Evolutionary conservation across 2,113 vertebrate species (phyloP), one percentile per base, ranked within the genome.

Genomic region (Jaculus jaculus): DNA sequence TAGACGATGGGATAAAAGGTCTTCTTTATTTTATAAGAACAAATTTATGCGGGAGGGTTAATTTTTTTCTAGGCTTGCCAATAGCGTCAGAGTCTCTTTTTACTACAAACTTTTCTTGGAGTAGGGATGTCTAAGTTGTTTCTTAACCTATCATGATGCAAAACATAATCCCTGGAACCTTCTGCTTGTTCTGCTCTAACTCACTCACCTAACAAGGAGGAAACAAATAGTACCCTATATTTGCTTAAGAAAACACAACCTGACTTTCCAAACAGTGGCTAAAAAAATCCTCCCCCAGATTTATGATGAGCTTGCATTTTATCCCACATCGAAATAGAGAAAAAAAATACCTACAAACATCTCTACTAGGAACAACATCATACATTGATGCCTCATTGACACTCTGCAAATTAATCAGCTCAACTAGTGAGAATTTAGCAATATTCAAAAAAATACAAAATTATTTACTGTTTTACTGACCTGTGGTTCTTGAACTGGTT

Each of bases 11-110:
- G 42, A 92, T 92, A 92, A 94, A 95, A 92, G 5, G 18, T 90
- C 54, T 88, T 60, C 34, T 90, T 89, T 23, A 63, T 87, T 97
- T 95, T 89, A 81, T 94, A 63, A 89, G 68, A 95, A 95, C 34
- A 74, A 37, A 78, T 92, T 96, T 90, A 95, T 60, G 90, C 63
- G 60, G 47, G 92, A 89, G 12, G 18, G 66, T 84, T 92, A 86
- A 39, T 91, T 90, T 85, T 93, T 68, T 84, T 58, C 16, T 42
- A 77, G 26, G 75, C 0, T 30, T 83, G n/a, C 78, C 82, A 75
- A 47, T 94, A 84, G 69, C 85, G 23, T 34, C 7, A 12, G 54
- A 91, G 24, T 51, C 16, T 30, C 51, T 92, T 93, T 95, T 66
- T 91, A 71, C 34, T 84, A 32, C 88, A 58, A 91, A 84, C 13